Conservation (phyloP, 2,113 vertebrate species). For the Aphelocoma coerulescens region DNA sequence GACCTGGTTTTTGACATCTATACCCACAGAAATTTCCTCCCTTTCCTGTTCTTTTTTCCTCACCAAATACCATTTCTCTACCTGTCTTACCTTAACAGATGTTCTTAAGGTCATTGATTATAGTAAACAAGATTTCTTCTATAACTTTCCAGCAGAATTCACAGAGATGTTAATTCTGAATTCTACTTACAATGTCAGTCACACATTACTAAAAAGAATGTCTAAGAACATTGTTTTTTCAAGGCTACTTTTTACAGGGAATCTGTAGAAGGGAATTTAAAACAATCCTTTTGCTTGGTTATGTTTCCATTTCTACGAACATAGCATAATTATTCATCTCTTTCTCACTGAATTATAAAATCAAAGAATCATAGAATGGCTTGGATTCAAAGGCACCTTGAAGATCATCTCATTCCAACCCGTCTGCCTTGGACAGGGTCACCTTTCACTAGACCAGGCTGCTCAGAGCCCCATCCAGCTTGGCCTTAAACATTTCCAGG, state of each 20-base stretch:
- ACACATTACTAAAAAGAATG: not conserved
- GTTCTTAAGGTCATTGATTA: not conserved
- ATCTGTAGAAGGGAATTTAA: fast-evolving
- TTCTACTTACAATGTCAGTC: not conserved
- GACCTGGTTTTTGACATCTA: not conserved
- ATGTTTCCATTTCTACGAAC: not conserved
- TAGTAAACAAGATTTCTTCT: not conserved
- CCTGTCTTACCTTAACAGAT: not conserved
- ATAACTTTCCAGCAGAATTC: not conserved
- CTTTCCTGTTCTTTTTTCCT: not conserved
- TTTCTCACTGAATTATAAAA: not conserved
- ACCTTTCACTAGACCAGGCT: not conserved
- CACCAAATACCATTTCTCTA: not conserved
- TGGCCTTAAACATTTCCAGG: not conserved
- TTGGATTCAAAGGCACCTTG: not conserved
- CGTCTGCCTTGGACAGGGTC: not conserved
- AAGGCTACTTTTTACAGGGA: not conserved
- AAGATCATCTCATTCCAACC: not conserved
- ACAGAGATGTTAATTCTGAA: not conserved
- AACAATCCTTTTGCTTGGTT: not conserved
- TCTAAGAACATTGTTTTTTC: not conserved
- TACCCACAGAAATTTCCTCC: not conserved
- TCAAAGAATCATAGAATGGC: not conserved
- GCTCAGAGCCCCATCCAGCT: not conserved
- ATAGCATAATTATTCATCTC: not conserved